Conservation (phyloP, 1,140 invertebrate species). For the Tribolium castaneum region DNA sequence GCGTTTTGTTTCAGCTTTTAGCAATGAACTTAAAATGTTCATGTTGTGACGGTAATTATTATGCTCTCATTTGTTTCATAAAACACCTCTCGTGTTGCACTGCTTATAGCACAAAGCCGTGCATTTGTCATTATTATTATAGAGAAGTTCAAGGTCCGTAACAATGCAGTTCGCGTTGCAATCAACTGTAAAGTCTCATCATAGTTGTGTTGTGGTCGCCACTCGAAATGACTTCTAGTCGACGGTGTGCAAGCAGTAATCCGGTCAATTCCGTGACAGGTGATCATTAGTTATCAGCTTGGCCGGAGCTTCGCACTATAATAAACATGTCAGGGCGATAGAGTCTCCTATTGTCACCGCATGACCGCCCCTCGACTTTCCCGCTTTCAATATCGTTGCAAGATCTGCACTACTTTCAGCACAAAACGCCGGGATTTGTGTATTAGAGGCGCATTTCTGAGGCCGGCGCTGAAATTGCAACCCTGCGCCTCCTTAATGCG, state of each 20-base stretch:
- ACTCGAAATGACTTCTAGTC: background rate
- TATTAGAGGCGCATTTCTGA: slow-evolving; percentile 45
- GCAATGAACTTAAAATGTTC: slow-evolving; percentile 5
- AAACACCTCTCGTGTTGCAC: background rate
- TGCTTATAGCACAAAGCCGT: background rate
- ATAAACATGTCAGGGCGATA: background rate
- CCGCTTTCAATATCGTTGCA: background rate
- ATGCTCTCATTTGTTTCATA: background rate
- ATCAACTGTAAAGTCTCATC: background rate
- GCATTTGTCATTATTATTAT: slow-evolving; percentile 18
- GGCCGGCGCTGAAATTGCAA: slow-evolving; percentile 44
- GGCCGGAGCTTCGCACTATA: background rate
- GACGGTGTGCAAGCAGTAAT: background rate
- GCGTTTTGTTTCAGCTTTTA: background rate
- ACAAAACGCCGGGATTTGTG: slow-evolving; percentile 36
- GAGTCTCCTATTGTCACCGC: background rate
- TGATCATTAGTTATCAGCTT: slow-evolving; percentile 9
- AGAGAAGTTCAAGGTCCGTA: slow-evolving; percentile 1
- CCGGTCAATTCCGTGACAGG: slow-evolving; percentile 4
- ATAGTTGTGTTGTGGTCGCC: background rate
- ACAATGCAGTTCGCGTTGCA: background rate
- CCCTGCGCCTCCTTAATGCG: slow-evolving; percentile 48
- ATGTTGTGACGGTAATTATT: slow-evolving; percentile 7
- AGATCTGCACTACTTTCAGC: slow-evolving; percentile 23
- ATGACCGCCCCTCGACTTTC: background rate